Percentiles rank a stretch among this genome's conserved stretches.
phyloP scores from a whole-genome alignment of 2,888 invertebrate species.

The Rotaria magnacalcarata region DNA sequence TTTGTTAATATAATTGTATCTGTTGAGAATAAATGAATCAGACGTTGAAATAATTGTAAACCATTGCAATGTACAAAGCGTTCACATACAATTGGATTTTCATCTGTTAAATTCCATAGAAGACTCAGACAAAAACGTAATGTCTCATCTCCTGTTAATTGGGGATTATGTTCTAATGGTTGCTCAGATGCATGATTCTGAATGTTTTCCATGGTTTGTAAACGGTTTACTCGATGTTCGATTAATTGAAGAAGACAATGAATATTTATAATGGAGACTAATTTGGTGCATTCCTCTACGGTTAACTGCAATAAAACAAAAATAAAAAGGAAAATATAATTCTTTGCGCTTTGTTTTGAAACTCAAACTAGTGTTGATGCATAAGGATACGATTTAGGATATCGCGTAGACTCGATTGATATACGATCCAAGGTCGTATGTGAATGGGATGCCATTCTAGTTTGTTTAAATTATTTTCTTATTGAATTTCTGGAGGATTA shows the following conservation, averaged over 20 bases:
- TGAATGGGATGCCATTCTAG: too few relatives aligned
- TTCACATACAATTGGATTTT: constrained; percentile 69
- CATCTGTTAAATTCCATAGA: constrained; percentile 74
- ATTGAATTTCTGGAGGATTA: too few relatives aligned
- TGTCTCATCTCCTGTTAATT: constrained; percentile 64
- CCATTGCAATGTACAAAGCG: constrained; percentile 70
- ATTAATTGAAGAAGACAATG: not conserved
- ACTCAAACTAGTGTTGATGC: too few relatives aligned
- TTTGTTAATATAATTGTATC: constrained; percentile 33
- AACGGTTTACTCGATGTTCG: constrained; percentile 3
- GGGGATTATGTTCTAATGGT: constrained; percentile 7
- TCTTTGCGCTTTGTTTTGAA: too few relatives aligned
- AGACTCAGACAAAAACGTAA: constrained; percentile 73
- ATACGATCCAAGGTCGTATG: too few relatives aligned
- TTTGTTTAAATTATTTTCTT: too few relatives aligned
- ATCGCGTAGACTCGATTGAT: too few relatives aligned
- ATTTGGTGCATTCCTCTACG: not conserved
- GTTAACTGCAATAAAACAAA: not conserved
- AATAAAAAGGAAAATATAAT: not conserved
- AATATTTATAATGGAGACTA: not conserved
- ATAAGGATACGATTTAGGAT: too few relatives aligned
- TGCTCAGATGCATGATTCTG: not conserved
- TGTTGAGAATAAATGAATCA: constrained; percentile 60
- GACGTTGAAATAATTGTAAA: constrained; percentile 67
- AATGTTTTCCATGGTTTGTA: not conserved